Evolutionary conservation across 2,113 vertebrate genomes (phyloP).

Genomic region (Gymnarchus niloticus): DNA sequence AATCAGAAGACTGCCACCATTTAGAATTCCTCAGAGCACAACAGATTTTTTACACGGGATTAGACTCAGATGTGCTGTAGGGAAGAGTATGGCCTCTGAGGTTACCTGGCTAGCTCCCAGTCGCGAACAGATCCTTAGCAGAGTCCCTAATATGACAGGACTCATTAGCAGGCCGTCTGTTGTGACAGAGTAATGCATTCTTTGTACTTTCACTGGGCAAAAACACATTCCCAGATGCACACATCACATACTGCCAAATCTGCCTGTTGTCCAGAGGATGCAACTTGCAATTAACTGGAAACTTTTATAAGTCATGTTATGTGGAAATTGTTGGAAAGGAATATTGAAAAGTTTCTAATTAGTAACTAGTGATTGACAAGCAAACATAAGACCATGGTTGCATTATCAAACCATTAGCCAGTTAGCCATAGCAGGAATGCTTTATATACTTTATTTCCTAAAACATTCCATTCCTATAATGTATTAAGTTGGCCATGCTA

Average conservation of each 20-base stretch:
- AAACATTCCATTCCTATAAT: neutral
- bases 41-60: neutral
- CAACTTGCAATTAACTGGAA: neutral
- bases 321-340: neutral
- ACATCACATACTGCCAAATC: no score
- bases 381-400: neutral
- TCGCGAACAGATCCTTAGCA: neutral
- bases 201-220: neutral
- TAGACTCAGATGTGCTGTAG: neutral
- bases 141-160: neutral
- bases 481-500: neutral
- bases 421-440: neutral
- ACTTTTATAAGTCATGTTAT: neutral
- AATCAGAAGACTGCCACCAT: neutral
- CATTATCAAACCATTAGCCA: neutral
- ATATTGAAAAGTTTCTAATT: neutral
- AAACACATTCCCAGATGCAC: neutral
- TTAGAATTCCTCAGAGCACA: neutral
- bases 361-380: neutral
- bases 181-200: neutral
- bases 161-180: conserved; percentile 16
- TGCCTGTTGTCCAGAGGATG: no score
- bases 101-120: neutral
- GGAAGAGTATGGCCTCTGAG: neutral
- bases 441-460: neutral